These are phyloP conservation scores for Xenops minutus DNA, from an alignment of 2,797 vertebrate species.

Conservation along the genomic window DNA sequence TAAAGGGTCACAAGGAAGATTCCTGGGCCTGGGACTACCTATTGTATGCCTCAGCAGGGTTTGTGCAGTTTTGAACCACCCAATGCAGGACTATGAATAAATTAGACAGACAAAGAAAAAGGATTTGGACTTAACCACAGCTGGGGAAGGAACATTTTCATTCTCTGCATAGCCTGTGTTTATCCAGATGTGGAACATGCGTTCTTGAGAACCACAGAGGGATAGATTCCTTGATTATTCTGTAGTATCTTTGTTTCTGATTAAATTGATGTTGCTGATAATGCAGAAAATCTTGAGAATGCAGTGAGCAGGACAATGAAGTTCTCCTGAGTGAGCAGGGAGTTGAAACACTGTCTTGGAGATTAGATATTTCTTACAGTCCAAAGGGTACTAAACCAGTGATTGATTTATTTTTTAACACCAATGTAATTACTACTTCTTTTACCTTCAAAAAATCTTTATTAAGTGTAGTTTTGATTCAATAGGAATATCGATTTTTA, in stretches of 20 bases:
- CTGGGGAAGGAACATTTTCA: constrained; percentile 30
- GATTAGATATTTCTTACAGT: neutral
- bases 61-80: neutral
- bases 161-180: neutral
- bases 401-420: neutral
- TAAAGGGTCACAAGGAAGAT: neutral
- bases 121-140: neutral
- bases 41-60: neutral
- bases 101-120: neutral
- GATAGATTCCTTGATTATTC: neutral
- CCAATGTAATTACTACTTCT: neutral
- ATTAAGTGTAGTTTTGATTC: neutral
- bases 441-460: neutral
- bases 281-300: neutral
- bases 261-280: neutral
- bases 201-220: constrained; percentile 17
- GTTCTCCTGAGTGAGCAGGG: neutral
- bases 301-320: neutral
- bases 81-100: neutral
- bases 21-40: neutral
- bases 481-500: neutral
- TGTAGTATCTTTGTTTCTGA: neutral
- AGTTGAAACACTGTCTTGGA: neutral
- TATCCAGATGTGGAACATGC: constrained; percentile 30
- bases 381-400: neutral